Base-by-base conservation (phyloP, 2,888 invertebrate species). In the Dynastes tityus region DNA sequence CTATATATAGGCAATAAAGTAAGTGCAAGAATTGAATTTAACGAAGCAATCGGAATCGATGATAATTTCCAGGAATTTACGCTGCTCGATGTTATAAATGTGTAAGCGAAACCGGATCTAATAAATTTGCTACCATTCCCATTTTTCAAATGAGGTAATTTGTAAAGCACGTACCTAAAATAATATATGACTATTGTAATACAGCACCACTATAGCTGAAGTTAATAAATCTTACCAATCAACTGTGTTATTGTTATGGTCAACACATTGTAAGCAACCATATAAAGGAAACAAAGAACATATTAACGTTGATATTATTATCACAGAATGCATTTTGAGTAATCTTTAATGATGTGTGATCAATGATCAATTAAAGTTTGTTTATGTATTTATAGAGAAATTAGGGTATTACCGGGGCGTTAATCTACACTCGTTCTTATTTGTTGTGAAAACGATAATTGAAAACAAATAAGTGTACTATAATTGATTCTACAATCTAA, bases 91-190 rank as follows among this genome's bases (percentile, higher is more conserved):
- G 94, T 94, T 16, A 96, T 90, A 84, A 92, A 94, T 85, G 93
- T 89, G 85, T 96, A 96, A 1, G 92, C 93, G 11, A 92, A 88
- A 0, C 96, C 96, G 80, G 89, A 88, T 74, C 90, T 90, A 77
- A 92, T 89, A 22, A 91, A 84, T 0, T 90, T 88, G 84, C 91
- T 91, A 1, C 90, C 85, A 80, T 90, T 91, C 79, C 90, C 88
- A 74, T 90, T 90, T 83, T 92, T 90, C 58, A 83, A 79, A 83
- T 91, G 91, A 1, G 96, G 96, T 80, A 96, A 86, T 89, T 97
- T 97, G 88, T 97, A 97, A 37, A 94, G 89, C 83, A 95, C 93
- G 88, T 92, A 97, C 97, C 97, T 97, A 80, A 80, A 82, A 76
- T 73, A 73, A 70, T 76, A 79, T 58, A 13, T 40, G 73, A 79